Conservation (phyloP, 2,113 vertebrate genomes). For the Cichladusa arquata region DNA sequence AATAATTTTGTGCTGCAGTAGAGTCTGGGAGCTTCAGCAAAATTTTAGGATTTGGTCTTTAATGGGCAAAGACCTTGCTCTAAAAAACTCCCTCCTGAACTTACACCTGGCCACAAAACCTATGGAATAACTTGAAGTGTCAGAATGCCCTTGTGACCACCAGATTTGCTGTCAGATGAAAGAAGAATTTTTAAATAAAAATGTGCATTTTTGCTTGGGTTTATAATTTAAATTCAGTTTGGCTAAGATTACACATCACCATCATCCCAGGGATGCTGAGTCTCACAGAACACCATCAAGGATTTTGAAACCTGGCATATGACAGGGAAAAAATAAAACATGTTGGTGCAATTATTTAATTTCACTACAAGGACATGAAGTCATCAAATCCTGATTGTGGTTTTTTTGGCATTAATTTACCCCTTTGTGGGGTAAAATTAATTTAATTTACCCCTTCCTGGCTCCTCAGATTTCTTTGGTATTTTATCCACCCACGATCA, state of each 20-base stretch:
- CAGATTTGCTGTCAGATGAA: neutral
- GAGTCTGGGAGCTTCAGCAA: neutral
- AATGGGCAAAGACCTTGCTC: neutral
- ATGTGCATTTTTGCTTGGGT: neutral
- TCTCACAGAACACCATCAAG: neutral
- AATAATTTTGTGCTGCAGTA: neutral
- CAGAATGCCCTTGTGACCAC: neutral
- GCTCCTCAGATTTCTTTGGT: neutral
- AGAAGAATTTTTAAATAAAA: neutral
- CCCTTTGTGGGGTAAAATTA: neutral
- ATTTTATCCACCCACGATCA: neutral
- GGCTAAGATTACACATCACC: neutral
- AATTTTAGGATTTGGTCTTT: neutral
- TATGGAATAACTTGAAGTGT: neutral
- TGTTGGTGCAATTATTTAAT: neutral
- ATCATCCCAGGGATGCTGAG: neutral
- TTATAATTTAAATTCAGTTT: neutral
- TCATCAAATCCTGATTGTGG: neutral
- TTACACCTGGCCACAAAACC: neutral
- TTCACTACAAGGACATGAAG: neutral
- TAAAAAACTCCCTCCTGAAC: neutral
- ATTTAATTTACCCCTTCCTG: neutral
- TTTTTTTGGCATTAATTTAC: neutral
- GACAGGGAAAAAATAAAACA: neutral
- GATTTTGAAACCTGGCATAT: neutral